Conservation (phyloP, 2,113 vertebrate genomes). For the Irena cyanogastra region DNA sequence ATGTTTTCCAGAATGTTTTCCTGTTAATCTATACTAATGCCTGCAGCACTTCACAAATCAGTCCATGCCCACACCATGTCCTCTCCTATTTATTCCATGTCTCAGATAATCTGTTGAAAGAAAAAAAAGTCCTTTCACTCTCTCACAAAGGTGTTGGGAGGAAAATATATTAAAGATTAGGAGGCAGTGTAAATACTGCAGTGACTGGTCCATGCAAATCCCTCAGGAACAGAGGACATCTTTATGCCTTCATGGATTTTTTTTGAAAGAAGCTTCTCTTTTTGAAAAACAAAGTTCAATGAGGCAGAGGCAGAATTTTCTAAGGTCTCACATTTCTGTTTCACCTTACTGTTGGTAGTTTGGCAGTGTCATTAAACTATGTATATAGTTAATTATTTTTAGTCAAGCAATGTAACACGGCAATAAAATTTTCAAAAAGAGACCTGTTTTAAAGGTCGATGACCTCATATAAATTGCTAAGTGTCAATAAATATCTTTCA, state of each 20-base stretch:
- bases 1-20: background rate
- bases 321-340: background rate
- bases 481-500: slow-evolving; percentile 41
- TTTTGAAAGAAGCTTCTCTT: background rate
- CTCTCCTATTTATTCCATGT: background rate
- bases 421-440: slow-evolving; percentile 52
- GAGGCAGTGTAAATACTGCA: background rate
- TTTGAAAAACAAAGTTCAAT: background rate
- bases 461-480: slow-evolving; percentile 41
- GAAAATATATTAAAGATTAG: background rate
- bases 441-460: background rate
- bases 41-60: background rate
- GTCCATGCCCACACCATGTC: background rate
- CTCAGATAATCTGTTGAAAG: background rate
- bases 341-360: slow-evolving; percentile 2
- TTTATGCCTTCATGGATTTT: background rate
- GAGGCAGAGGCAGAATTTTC: background rate
- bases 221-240: background rate
- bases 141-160: background rate
- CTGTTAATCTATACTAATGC: background rate
- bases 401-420: background rate
- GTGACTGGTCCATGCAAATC: background rate
- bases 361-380: background rate
- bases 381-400: slow-evolving; percentile 61
- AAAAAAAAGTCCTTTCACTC: background rate